A percentile compares a stretch with the other conserved stretches of the same genome.
These are phyloP conservation scores for Tromatobia lineatoria DNA, from an alignment of 2,888 invertebrate genomes.

Conservation along the genomic window DNA sequence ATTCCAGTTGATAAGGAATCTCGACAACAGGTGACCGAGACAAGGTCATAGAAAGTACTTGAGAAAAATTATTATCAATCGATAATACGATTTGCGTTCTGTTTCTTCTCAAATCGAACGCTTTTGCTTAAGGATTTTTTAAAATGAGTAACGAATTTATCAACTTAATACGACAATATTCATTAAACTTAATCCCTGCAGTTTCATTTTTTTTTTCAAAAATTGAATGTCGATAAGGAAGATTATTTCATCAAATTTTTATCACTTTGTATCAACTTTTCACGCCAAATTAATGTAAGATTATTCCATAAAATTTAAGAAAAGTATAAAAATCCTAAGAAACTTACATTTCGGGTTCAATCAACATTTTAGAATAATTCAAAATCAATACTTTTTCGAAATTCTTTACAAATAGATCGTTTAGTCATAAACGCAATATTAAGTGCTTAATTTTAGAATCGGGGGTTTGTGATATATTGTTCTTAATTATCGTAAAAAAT, in stretches of 20 bases:
- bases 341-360: too few species aligned
- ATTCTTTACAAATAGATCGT: too few species aligned
- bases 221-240: neutral
- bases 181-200: neutral
- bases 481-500: neutral
- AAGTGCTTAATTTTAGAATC: neutral
- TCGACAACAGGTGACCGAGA: neutral
- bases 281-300: too few species aligned
- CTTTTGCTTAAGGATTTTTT: neutral
- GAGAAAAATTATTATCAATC: constrained; percentile 11
- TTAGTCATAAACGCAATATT: too few species aligned
- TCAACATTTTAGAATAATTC: too few species aligned
- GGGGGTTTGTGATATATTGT: neutral
- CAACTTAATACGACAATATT: neutral
- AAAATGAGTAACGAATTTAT: neutral
- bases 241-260: too few species aligned
- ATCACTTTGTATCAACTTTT: too few species aligned
- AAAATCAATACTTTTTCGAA: too few species aligned
- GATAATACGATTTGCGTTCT: too few species aligned
- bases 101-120: neutral
- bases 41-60: constrained; percentile 1
- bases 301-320: too few species aligned
- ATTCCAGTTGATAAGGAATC: constrained; percentile 7
- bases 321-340: neutral
- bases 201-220: neutral